Percentiles rank a stretch among this genome's conserved stretches.
Evolutionary conservation across 2,797 vertebrate genomes (phyloP).

Genomic region (Pangasius mekongensis): DNA sequence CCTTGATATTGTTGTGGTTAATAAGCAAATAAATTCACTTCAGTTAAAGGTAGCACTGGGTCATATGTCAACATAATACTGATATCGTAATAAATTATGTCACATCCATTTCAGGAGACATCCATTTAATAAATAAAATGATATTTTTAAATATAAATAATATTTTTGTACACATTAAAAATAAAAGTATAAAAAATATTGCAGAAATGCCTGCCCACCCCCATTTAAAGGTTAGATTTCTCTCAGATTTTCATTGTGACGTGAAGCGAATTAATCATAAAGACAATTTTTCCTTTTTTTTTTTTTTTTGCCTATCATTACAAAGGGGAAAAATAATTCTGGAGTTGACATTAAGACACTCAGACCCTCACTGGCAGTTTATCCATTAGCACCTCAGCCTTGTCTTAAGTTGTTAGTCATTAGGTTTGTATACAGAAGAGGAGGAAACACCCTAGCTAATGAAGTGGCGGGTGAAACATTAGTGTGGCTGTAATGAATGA

Average conservation of each 20-base stretch:
- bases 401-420: not conserved
- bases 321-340: not conserved
- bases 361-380: not conserved
- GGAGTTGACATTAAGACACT: not conserved
- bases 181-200: not conserved
- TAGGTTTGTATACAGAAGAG: not conserved
- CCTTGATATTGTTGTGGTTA: not conserved
- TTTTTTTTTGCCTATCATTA: not conserved
- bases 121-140: not conserved
- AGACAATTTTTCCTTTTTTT: not conserved
- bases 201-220: not conserved
- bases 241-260: not conserved
- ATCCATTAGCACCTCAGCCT: not conserved
- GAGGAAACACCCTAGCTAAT: not conserved
- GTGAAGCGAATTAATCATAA: not conserved
- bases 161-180: not conserved
- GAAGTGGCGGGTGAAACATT: not conserved
- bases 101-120: not conserved
- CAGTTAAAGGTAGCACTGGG: not conserved
- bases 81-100: too few species aligned
- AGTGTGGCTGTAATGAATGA: not conserved
- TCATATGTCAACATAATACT: not conserved
- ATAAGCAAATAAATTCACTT: not conserved
- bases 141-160: not conserved
- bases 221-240: not conserved